Evolutionary conservation across 2,888 invertebrate species (phyloP), one percentile per base, ranked within the genome.

Genomic region (Aspidiotus rigidus): DNA sequence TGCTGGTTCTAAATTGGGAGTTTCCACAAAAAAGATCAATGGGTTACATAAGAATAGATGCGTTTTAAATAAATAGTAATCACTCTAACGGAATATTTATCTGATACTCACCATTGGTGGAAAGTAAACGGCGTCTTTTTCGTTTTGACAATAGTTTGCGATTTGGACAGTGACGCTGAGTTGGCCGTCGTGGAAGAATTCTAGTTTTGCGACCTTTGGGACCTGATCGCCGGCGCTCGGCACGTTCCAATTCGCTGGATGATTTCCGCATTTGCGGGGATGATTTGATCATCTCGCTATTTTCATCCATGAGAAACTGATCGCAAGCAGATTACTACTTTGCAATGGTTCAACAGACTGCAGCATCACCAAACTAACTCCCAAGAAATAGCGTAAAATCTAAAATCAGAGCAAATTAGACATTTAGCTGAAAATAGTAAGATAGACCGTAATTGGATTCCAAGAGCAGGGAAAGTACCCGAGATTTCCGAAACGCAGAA

Each of bases 131-230:
- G 39, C 59, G 59, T 59, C 39, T 59, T 13, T 59, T 59, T 13
- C 59, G 59, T 59, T 59, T 59, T 1, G 7, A 10, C 1, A 11
- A 10, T 13, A 7, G 2, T 28, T 59, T 2, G 2, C 59, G 59
- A 59, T 28, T 28, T 28, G 59, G 59, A 13, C 59, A 59, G 6
- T 59, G 59, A 28, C 59, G 59, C 39, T 59, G 59, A 28, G 28
- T 59, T 11, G 59, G 59, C 2, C 13, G 59, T 59, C 59, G 16
- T 13, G 59, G 59, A 28, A 59, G 28, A 59, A 16, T 39, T 10
- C 2, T 9, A 59, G 39, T 2, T 28, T 9, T 55, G 9, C 39
- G 59, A 59, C 10, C 8, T 39, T 59, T 59, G 17, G 28, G 59
- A 1, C 13, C 28, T 59, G 16, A 17, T 39, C 28, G 17, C 13